Percentiles rank a stretch among this genome's conserved stretches.
Evolutionary conservation across 2,797 vertebrate genomes (phyloP).

Genomic region (Urocyon cinereoargenteus): DNA sequence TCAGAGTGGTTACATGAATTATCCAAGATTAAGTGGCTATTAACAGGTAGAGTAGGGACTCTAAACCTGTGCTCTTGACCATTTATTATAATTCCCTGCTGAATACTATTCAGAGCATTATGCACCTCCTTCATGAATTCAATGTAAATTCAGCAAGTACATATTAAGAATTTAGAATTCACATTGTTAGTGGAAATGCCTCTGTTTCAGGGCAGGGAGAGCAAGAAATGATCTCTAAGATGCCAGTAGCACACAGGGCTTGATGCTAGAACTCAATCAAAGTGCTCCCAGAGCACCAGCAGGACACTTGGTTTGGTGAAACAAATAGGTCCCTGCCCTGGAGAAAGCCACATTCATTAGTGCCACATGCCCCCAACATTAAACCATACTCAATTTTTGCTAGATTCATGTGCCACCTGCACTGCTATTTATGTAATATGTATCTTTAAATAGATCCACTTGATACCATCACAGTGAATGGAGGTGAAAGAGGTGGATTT

Average conservation of each 20-base stretch:
- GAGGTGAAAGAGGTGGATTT: background rate
- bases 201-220: background rate
- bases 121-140: background rate
- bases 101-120: background rate
- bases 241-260: background rate
- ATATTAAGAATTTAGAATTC: background rate
- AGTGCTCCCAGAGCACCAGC: background rate
- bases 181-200: background rate
- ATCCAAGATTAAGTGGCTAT: background rate
- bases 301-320: background rate
- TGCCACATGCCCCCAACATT: background rate
- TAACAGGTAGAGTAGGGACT: background rate
- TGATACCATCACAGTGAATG: background rate
- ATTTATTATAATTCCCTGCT: background rate
- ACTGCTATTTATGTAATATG: background rate
- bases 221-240: background rate
- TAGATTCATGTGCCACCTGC: background rate
- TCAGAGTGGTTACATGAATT: background rate
- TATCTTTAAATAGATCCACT: background rate
- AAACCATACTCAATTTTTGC: background rate
- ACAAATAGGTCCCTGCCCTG: background rate
- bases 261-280: background rate
- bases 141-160: background rate
- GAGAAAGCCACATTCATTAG: background rate
- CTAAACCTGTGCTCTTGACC: background rate